Conservation (phyloP, 2,888 invertebrate species). For the Pollenia amentaria region DNA sequence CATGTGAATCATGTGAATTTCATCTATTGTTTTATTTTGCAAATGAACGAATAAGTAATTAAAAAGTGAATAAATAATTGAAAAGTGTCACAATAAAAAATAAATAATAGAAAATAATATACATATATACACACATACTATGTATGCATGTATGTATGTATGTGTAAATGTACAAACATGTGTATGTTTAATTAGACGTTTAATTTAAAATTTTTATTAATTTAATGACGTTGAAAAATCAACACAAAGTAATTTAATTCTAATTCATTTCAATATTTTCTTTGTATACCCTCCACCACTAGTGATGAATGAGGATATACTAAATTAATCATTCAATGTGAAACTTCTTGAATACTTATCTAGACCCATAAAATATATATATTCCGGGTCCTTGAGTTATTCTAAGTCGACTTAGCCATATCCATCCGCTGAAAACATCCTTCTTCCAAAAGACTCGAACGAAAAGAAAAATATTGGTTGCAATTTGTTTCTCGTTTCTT, state of each 20-base stretch:
- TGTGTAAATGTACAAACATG: too few species aligned
- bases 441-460: background rate
- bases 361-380: too few species aligned
- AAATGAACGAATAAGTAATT: background rate
- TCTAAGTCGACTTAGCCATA: background rate
- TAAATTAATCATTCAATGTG: background rate
- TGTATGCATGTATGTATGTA: background rate
- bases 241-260: constrained; percentile 54
- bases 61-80: constrained; percentile 13
- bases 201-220: constrained; percentile 12
- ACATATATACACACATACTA: too few species aligned
- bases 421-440: too few species aligned
- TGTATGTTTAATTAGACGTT: constrained; percentile 39
- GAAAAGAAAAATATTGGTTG: too few species aligned
- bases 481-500: too few species aligned
- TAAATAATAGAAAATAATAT: constrained; percentile 10
- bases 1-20: background rate
- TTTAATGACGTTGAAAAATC: constrained; percentile 28
- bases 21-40: constrained; percentile 4
- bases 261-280: constrained; percentile 53
- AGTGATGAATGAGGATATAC: background rate
- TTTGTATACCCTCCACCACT: background rate
- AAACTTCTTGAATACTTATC: too few species aligned
- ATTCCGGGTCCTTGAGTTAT: background rate
- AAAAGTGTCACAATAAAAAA: constrained; percentile 53